These are phyloP conservation scores for Dolichopus griseipennis DNA, from an alignment of 2,888 invertebrate genomes.

Conservation along the genomic window DNA sequence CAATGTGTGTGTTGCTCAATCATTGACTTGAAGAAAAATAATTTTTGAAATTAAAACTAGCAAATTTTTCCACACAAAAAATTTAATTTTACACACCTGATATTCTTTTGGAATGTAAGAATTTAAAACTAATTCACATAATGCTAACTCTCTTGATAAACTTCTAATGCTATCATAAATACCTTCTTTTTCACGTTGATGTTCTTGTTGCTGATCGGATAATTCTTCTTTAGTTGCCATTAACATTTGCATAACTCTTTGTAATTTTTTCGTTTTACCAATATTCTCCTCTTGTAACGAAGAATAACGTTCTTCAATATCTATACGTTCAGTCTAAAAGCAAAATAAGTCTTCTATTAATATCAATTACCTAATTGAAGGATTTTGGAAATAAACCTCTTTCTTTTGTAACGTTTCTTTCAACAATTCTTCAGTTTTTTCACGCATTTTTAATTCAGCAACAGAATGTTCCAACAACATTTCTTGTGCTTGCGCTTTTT, in stretches of 20 bases:
- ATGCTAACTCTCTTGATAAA: constrained; percentile 78
- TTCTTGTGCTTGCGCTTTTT: constrained; percentile 92
- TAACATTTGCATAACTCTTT: constrained; percentile 77
- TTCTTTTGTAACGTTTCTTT: constrained; percentile 77
- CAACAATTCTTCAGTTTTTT: constrained; percentile 69
- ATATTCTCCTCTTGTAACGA: constrained; percentile 90
- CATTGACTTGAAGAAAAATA: constrained; percentile 54
- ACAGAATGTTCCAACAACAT: constrained; percentile 80
- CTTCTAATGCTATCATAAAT: constrained; percentile 87
- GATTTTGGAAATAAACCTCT: constrained; percentile 49
- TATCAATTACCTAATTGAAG: no score
- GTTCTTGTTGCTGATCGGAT: constrained; percentile 83
- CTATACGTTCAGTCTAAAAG: constrained; percentile 71
- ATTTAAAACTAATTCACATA: constrained; percentile 85
- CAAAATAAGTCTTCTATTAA: constrained; percentile 5
- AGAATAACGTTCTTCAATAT: constrained; percentile 91
- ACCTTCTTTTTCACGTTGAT: constrained; percentile 94
- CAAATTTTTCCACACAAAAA: no score
- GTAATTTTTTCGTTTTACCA: constrained; percentile 86
- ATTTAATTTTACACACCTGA: constrained; percentile 50
- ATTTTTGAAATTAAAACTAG: not conserved
- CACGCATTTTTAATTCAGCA: constrained; percentile 67
- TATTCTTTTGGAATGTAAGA: constrained; percentile 90
- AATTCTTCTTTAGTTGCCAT: constrained; percentile 79
- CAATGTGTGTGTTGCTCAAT: constrained; percentile 89